These are phyloP conservation scores for Sebastes umbrosus DNA, from an alignment of 2,797 vertebrate genomes.

Conservation along the genomic window DNA sequence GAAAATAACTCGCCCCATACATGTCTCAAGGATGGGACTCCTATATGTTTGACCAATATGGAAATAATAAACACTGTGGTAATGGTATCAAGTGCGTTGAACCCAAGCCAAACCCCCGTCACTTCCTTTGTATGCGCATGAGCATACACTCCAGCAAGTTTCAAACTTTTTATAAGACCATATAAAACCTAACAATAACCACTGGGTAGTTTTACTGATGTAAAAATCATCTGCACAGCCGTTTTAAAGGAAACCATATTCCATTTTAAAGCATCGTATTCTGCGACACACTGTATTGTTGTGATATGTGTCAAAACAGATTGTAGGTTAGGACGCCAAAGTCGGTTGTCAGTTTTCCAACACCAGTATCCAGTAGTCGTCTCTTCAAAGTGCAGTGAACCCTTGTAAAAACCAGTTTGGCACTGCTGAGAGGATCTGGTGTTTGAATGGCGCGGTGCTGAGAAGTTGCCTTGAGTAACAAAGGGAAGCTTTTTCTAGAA, in stretches of 20 bases:
- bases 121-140: conserved; percentile 32
- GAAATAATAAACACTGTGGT: conserved; percentile 54
- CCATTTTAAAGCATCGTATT: conserved; percentile 32
- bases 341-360: conserved; percentile 33
- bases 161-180: conserved; percentile 45
- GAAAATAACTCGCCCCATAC: background rate
- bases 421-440: conserved; percentile 25
- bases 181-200: conserved; percentile 58
- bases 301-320: conserved; percentile 17
- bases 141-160: conserved; percentile 20
- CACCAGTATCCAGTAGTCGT: conserved; percentile 19
- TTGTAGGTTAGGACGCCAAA: conserved; percentile 31
- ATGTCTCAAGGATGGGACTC: conserved; percentile 3
- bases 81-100: conserved; percentile 42
- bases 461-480: conserved; percentile 62
- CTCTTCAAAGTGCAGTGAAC: conserved; percentile 41
- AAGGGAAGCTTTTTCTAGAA: conserved; percentile 67
- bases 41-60: conserved; percentile 18
- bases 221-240: conserved; percentile 51
- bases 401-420: conserved; percentile 39
- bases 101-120: conserved; percentile 33
- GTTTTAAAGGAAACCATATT: conserved; percentile 22
- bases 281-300: conserved; percentile 7
- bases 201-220: conserved; percentile 21
- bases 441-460: conserved; percentile 44